Evolutionary conservation across 2,113 vertebrate genomes (phyloP).

Genomic region (Ornithorhynchus anatinus): DNA sequence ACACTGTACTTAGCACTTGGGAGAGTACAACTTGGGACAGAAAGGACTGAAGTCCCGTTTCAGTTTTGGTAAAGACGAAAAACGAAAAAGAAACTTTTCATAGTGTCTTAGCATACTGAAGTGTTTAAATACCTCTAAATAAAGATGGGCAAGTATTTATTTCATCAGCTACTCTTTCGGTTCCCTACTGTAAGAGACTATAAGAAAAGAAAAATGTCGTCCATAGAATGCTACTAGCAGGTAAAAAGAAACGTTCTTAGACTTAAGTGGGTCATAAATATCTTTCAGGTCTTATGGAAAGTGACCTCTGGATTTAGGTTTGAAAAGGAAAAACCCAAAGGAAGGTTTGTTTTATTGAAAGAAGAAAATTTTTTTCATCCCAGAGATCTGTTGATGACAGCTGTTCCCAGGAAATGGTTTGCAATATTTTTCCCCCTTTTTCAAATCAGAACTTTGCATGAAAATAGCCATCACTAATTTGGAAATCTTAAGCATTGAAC

Average conservation of each 20-base stretch:
- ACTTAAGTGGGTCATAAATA: background rate
- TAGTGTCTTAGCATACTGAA: background rate
- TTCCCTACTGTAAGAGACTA: background rate
- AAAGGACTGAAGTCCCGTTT: background rate
- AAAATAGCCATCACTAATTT: constrained; percentile 21
- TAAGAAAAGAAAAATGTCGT: background rate
- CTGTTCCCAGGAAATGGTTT: constrained; percentile 1
- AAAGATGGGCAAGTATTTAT: background rate
- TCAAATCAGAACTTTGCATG: constrained; percentile 9
- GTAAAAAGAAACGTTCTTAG: background rate
- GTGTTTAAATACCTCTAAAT: background rate
- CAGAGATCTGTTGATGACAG: background rate
- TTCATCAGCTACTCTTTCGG: background rate
- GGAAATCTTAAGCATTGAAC: background rate
- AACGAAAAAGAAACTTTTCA: background rate
- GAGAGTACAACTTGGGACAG: too few relatives aligned
- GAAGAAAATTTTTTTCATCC: background rate
- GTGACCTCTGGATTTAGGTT: background rate
- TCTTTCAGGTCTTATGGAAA: background rate
- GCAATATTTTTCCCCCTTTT: background rate
- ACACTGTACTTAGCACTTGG: too few relatives aligned
- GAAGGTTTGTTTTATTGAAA: background rate
- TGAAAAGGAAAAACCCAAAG: background rate
- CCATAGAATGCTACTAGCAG: background rate
- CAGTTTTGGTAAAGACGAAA: background rate